These are phyloP conservation scores for Scaptomyza cyrtandrae DNA, from an alignment of 2,888 invertebrate genomes.

Conservation along the genomic window DNA sequence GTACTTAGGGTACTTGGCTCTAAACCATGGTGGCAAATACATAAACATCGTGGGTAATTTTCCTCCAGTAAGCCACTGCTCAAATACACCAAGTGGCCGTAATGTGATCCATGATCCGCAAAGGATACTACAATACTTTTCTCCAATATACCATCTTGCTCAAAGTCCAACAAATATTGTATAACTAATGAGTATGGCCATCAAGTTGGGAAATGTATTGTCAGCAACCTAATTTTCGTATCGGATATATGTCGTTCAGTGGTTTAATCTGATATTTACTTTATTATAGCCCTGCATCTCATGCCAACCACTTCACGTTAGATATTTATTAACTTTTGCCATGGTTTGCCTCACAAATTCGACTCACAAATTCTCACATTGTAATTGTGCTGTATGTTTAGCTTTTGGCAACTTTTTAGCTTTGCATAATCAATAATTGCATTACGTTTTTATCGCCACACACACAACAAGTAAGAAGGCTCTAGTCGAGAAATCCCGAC, in stretches of 20 bases:
- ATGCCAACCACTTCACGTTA: constrained; percentile 88
- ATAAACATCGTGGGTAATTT: constrained; percentile 89
- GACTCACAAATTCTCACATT: not conserved
- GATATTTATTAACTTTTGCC: constrained; percentile 88
- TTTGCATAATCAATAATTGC: constrained; percentile 34
- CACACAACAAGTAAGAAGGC: too few relatives aligned
- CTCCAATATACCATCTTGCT: constrained; percentile 86
- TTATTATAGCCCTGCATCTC: constrained; percentile 90
- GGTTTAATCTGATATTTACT: constrained; percentile 76
- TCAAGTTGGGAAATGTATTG: constrained; percentile 94
- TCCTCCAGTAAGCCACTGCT: constrained; percentile 90
- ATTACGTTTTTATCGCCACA: constrained; percentile 24
- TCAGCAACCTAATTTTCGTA: constrained; percentile 88
- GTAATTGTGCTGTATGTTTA: not conserved
- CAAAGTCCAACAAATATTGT: constrained; percentile 86
- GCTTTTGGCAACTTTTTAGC: constrained; percentile 7
- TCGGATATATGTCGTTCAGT: not conserved
- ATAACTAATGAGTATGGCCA: constrained; percentile 91
- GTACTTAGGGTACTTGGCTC: constrained; percentile 85
- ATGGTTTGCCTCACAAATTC: too few relatives aligned
- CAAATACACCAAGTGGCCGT: constrained; percentile 88
- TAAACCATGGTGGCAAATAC: constrained; percentile 88
- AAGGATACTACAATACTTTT: constrained; percentile 89
- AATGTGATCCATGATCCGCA: constrained; percentile 91
- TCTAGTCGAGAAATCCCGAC: too few relatives aligned